Conservation (phyloP, 2,113 vertebrate species). For the Oryzias celebensis region DNA sequence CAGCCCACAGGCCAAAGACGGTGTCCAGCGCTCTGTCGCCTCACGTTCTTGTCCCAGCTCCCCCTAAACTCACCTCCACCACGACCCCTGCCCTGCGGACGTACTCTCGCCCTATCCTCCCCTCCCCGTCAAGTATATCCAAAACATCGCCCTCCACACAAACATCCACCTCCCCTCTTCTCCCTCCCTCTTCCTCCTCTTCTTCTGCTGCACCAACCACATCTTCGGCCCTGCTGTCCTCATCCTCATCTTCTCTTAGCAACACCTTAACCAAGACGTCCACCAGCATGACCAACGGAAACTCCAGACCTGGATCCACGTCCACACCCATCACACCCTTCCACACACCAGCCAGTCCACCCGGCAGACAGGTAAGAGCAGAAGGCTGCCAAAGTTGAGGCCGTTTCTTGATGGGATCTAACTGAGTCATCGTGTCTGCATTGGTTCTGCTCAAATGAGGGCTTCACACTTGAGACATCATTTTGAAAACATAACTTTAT, state of each 20-base stretch:
- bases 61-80: conserved; percentile 61
- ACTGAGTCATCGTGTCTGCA: no score
- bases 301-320: conserved; percentile 38
- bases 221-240: conserved; percentile 15
- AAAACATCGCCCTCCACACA: conserved; percentile 26
- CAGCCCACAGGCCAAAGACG: conserved; percentile 30
- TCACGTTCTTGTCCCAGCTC: conserved; percentile 52
- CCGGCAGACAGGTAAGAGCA: conserved; percentile 72
- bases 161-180: conserved; percentile 10
- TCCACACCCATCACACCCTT: conserved; percentile 76
- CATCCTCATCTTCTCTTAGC: conserved; percentile 28
- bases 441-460: no score
- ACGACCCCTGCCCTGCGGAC: conserved; percentile 47
- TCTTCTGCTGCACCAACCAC: conserved; percentile 4
- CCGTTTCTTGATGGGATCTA: background rate
- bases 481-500: no score
- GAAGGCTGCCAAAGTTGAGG: background rate
- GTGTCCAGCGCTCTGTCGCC: conserved; percentile 11
- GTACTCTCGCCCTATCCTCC: conserved; percentile 61
- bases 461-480: no score
- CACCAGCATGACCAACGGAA: conserved; percentile 71
- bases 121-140: conserved; percentile 24
- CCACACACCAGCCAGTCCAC: conserved; percentile 76
- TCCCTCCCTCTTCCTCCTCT: conserved; percentile 3
- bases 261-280: conserved; percentile 43